phyloP scores from a whole-genome alignment of 2,888 invertebrate species.

The Lasioglossum zephyrum region DNA sequence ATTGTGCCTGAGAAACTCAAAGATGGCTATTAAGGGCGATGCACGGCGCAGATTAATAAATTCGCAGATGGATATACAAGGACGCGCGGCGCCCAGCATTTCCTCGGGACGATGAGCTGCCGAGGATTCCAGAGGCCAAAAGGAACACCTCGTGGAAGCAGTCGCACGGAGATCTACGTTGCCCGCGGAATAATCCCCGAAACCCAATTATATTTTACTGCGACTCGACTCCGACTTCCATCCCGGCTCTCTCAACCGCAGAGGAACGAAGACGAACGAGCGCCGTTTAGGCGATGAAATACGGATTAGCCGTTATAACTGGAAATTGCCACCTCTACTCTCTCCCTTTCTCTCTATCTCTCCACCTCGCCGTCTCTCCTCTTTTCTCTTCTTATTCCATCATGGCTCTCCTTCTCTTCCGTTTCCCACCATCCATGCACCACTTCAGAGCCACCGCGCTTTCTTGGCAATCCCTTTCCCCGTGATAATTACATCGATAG shows the following conservation, averaged over 20 bases:
- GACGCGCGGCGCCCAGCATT: conserved; percentile 45
- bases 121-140: conserved; percentile 61
- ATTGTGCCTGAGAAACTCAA: background rate
- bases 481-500: conserved; percentile 43
- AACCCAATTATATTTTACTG: conserved; percentile 85
- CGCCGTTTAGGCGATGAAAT: conserved; percentile 82
- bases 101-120: conserved; percentile 65
- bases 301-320: conserved; percentile 84
- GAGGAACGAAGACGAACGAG: conserved; percentile 81
- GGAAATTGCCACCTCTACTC: conserved; percentile 80
- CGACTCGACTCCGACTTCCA: conserved; percentile 83
- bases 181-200: conserved; percentile 84
- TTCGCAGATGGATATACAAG: conserved; percentile 48
- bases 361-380: conserved; percentile 37
- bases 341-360: conserved; percentile 38
- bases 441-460: background rate
- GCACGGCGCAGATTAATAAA: conserved; percentile 62
- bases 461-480: conserved; percentile 28
- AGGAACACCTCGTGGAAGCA: conserved; percentile 73
- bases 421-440: background rate
- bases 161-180: conserved; percentile 83
- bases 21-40: conserved; percentile 35
- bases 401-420: conserved; percentile 32
- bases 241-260: conserved; percentile 72
- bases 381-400: conserved; percentile 42